These are phyloP conservation scores for Olivierus martensii DNA, from an alignment of 1,140 invertebrate species.

Conservation along the genomic window DNA sequence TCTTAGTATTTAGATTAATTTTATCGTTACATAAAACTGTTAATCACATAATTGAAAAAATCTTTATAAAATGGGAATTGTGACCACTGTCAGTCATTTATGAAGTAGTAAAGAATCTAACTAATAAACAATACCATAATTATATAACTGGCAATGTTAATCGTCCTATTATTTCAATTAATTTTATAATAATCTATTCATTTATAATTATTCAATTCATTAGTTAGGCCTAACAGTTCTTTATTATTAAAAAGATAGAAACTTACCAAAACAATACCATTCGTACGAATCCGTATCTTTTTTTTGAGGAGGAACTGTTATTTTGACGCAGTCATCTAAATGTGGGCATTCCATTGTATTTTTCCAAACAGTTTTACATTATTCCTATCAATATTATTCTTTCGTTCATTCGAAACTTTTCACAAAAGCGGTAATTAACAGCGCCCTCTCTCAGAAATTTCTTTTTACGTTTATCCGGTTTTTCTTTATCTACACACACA, in stretches of 20 bases:
- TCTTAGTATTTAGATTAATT: too few species aligned
- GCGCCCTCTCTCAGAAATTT: background rate
- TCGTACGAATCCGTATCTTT: constrained; percentile 20
- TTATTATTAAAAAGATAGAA: background rate
- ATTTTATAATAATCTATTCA: too few species aligned
- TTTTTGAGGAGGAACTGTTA: constrained; percentile 15
- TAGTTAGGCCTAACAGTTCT: background rate
- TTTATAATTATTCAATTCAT: background rate
- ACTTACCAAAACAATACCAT: constrained; percentile 23
- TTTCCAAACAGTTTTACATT: background rate
- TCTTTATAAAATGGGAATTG: too few species aligned
- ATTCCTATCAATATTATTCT: background rate
- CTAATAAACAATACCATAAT: too few species aligned
- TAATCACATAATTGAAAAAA: too few species aligned
- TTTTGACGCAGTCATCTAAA: constrained; percentile 27
- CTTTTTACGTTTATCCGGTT: background rate
- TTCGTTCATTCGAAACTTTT: background rate
- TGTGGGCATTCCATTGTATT: constrained; percentile 30
- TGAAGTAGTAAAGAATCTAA: too few species aligned
- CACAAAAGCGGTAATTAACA: background rate
- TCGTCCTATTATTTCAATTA: too few species aligned
- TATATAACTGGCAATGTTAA: too few species aligned
- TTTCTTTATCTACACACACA: background rate
- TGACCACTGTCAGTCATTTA: too few species aligned
- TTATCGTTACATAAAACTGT: too few species aligned